Conservation (phyloP, 1,140 invertebrate species). For the Micrasema minimum region DNA sequence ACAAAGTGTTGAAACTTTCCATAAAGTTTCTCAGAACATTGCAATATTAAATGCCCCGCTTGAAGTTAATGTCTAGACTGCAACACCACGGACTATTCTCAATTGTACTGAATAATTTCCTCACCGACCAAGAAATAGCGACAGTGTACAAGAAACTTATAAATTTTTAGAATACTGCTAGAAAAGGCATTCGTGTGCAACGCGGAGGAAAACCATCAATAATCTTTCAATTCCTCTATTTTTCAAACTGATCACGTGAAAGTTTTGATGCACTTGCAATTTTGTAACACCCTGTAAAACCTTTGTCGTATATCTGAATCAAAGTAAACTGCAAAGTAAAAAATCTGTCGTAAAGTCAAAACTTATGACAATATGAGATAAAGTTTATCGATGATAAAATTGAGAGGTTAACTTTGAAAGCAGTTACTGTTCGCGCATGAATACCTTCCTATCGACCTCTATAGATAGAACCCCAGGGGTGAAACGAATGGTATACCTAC, state of each 20-base stretch:
- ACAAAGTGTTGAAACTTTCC: constrained; percentile 10
- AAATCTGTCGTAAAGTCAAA: background rate
- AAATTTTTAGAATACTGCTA: no score
- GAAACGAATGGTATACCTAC: no score
- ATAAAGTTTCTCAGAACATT: constrained; percentile 5
- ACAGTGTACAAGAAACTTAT: background rate
- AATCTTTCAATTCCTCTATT: constrained; percentile 3
- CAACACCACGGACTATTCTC: background rate
- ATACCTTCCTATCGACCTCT: background rate
- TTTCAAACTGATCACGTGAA: constrained; percentile 20
- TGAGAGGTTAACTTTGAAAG: constrained; percentile 19
- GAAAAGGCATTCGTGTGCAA: no score
- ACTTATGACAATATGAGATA: constrained; percentile 28
- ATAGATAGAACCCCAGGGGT: no score
- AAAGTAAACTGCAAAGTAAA: background rate
- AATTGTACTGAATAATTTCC: constrained; percentile 28
- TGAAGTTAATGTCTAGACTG: constrained; percentile 13
- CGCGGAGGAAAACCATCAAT: background rate
- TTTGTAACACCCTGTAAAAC: constrained; percentile 30
- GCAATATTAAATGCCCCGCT: constrained; percentile 22
- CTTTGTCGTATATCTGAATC: constrained; percentile 23
- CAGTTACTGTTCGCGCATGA: constrained; percentile 3
- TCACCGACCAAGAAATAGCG: background rate
- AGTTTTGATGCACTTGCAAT: constrained; percentile 43
- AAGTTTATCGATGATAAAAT: constrained; percentile 15